A percentile compares a stretch with the other conserved stretches of the same genome.
Conservation (phyloP, 2,888 invertebrate genomes). For the Neoitamus cyanurus region DNA sequence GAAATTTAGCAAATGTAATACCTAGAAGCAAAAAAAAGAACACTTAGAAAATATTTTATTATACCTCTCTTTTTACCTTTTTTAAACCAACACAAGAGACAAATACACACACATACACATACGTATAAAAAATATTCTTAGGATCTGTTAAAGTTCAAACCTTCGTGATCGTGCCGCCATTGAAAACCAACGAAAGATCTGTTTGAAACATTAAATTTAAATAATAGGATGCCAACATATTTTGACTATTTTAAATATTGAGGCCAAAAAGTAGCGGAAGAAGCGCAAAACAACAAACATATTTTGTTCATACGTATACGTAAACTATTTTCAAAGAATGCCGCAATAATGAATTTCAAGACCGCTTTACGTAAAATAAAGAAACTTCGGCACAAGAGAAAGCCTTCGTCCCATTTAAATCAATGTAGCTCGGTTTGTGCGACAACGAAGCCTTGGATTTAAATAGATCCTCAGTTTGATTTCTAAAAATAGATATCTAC, state of each 20-base stretch:
- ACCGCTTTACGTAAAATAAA: no score
- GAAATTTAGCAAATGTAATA: constrained; percentile 37
- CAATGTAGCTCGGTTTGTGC: not conserved
- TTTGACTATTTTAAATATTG: no score
- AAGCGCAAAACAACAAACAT: no score
- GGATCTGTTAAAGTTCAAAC: not conserved
- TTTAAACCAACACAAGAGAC: not conserved
- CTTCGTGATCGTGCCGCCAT: not conserved
- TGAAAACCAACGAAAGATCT: not conserved
- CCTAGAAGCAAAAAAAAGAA: not conserved
- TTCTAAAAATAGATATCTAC: not conserved
- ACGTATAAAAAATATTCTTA: not conserved
- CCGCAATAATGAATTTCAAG: no score
- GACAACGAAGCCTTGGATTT: not conserved
- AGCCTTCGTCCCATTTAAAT: no score
- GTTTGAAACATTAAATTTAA: not conserved
- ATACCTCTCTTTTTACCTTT: constrained; percentile 5
- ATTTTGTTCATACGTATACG: no score
- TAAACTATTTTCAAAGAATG: no score
- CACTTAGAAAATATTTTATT: constrained; percentile 18
- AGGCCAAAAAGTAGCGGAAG: no score
- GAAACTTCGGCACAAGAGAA: no score
- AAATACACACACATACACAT: not conserved
- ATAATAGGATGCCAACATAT: no score
- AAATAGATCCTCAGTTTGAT: not conserved